Evolutionary conservation across 2,113 vertebrate genomes (phyloP), one percentile per base, ranked within the genome.

Genomic region (Corythaeola cristata): DNA sequence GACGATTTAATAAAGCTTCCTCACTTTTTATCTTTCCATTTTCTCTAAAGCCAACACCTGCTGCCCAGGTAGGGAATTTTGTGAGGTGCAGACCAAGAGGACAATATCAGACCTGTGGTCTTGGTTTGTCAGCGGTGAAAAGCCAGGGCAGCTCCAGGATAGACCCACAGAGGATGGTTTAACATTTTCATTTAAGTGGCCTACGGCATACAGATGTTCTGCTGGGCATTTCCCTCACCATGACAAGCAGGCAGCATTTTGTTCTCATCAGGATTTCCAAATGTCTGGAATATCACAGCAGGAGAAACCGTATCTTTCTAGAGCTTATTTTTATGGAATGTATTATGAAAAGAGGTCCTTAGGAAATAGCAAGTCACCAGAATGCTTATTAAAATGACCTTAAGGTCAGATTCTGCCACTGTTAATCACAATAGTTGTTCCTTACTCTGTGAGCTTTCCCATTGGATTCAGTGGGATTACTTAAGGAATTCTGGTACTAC

Each of bases 331-430:
- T 95, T 94, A 95, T 96, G 58, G 84, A 95, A 93, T 28, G 24
- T 8, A 35, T 95, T 96, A 91, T 89, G 78, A 93, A 81, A 66
- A 83, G 32, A 11, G 58, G 69, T 96, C 45, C 82, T 88, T 96
- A 88, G 89, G 95, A 92, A 97, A 91, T 93, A 95, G 20, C 55
- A 5, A 90, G 71, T 95, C 91, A 85, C 75, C 50, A 66, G 85
- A 71, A 83, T 74, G 23, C 37, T 96, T 97, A 97, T 97, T 96
- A 96, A 97, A 97, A 94, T 85, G 93, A 96, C 96, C 96, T 80
- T 85, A 90, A 83, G 96, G 96, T 96, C 93, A 96, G 45, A 88
- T 94, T 96, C 94, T 94, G 94, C 93, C 96, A 94, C 78, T 88
- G 67, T 91, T 96, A 97, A 97, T 97, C 88, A 94, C 71, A 88